phyloP scores from a whole-genome alignment of 2,888 invertebrate species.

The Eustalomyia histrio region DNA sequence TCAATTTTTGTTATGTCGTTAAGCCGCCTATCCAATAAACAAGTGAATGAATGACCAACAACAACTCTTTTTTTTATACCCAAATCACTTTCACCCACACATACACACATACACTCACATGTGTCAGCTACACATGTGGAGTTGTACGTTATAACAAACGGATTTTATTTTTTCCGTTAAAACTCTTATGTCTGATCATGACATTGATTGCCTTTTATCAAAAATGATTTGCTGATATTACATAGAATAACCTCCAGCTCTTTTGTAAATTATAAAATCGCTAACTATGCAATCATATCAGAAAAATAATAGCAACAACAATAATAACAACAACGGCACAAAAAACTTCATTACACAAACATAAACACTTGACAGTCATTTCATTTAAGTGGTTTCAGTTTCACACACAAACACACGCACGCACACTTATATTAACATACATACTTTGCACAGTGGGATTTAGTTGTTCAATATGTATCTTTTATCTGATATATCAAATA shows the following conservation, averaged over 20 bases:
- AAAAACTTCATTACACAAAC: conserved; percentile 13
- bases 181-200: conserved; percentile 30
- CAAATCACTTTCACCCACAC: no score
- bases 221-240: conserved; percentile 11
- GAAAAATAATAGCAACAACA: background rate
- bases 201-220: conserved; percentile 45
- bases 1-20: conserved; percentile 14
- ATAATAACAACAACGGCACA: background rate
- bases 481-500: no score
- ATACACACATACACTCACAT: no score
- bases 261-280: conserved; percentile 8
- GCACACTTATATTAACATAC: background rate
- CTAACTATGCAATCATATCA: conserved; percentile 14
- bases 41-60: conserved; percentile 6
- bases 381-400: conserved; percentile 41
- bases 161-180: background rate
- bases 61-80: background rate
- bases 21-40: background rate
- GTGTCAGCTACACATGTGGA: background rate
- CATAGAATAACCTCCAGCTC: background rate
- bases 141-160: background rate
- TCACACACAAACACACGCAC: background rate
- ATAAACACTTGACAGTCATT: conserved; percentile 50
- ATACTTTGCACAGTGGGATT: background rate
- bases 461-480: no score